A percentile compares a stretch with the other conserved stretches of the same genome.
These are phyloP conservation scores for Pristionchus entomophagus DNA, from an alignment of 2,888 invertebrate genomes.

Conservation along the genomic window DNA sequence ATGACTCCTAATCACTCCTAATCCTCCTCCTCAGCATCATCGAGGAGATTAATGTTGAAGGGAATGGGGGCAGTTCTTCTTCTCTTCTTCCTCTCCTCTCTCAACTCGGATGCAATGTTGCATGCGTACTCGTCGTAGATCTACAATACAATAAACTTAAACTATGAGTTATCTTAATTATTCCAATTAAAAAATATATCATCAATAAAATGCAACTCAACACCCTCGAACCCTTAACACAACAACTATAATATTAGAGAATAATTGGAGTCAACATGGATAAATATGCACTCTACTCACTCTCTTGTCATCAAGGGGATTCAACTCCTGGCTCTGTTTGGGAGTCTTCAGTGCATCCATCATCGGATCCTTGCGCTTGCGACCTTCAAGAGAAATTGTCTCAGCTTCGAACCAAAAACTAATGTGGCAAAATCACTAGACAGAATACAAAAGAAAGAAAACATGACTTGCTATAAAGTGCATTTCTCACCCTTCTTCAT, in stretches of 20 bases:
- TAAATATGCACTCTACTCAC: slow-evolving; percentile 41
- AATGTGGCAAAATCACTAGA: no score
- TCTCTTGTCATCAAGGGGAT: slow-evolving; percentile 59
- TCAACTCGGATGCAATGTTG: slow-evolving; percentile 64
- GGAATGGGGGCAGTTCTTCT: slow-evolving; percentile 66
- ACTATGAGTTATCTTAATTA: background rate
- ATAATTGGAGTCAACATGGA: background rate
- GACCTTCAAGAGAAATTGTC: no score
- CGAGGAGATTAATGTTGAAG: slow-evolving; percentile 61
- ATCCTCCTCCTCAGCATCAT: slow-evolving; percentile 55
- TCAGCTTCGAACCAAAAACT: no score
- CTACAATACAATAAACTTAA: slow-evolving; percentile 52
- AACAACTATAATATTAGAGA: no score
- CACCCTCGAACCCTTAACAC: no score
- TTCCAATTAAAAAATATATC: background rate
- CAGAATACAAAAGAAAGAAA: background rate
- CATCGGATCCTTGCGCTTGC: background rate
- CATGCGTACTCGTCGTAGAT: slow-evolving; percentile 65
- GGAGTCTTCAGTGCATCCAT: slow-evolving; percentile 52
- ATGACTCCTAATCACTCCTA: slow-evolving; percentile 26
- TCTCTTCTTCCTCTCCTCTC: slow-evolving; percentile 52
- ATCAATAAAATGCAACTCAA: no score
- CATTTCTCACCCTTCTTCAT: background rate
- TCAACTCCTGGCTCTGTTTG: slow-evolving; percentile 54
- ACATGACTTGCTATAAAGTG: background rate